phyloP scores from a whole-genome alignment of 2,888 invertebrate species.

The Drosophila mimica region DNA sequence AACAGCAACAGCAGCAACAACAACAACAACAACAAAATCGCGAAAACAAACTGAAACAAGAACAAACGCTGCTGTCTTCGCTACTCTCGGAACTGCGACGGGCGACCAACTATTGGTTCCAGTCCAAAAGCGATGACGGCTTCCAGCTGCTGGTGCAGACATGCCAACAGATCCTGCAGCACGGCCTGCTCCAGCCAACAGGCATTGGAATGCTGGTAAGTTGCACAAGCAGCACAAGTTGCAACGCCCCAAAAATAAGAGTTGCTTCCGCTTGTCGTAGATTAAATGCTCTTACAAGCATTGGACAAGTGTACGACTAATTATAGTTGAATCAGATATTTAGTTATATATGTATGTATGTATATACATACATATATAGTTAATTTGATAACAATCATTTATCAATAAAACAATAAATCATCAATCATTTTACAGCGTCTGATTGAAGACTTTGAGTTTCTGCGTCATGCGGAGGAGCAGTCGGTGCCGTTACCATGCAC shows the following conservation, averaged over 20 bases:
- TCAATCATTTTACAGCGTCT: constrained; percentile 54
- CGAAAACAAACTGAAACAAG: constrained; percentile 33
- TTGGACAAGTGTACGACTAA: background rate
- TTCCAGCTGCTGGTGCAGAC: constrained; percentile 57
- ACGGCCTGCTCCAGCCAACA: constrained; percentile 63
- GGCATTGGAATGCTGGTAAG: constrained; percentile 27
- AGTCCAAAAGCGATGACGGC: constrained; percentile 49
- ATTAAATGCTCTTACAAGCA: background rate
- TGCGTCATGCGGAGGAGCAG: constrained; percentile 63
- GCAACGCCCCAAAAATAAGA: constrained; percentile 24
- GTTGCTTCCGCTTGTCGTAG: background rate
- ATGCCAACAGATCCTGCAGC: constrained; percentile 72
- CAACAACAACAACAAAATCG: constrained; percentile 36
- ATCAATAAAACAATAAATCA: too few species aligned
- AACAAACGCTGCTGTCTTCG: constrained; percentile 28
- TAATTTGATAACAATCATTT: too few species aligned
- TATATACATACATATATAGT: background rate
- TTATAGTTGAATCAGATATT: too few species aligned
- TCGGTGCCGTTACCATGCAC: constrained; percentile 22
- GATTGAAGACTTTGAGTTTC: constrained; percentile 79
- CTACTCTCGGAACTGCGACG: constrained; percentile 51
- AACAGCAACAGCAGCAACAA: constrained; percentile 28
- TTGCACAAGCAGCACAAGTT: constrained; percentile 13
- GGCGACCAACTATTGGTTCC: constrained; percentile 67
- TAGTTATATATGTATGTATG: background rate